Evolutionary conservation across 2,888 invertebrate genomes (phyloP), one percentile per base, ranked within the genome.

Genomic region (Coenonympha glycerion): DNA sequence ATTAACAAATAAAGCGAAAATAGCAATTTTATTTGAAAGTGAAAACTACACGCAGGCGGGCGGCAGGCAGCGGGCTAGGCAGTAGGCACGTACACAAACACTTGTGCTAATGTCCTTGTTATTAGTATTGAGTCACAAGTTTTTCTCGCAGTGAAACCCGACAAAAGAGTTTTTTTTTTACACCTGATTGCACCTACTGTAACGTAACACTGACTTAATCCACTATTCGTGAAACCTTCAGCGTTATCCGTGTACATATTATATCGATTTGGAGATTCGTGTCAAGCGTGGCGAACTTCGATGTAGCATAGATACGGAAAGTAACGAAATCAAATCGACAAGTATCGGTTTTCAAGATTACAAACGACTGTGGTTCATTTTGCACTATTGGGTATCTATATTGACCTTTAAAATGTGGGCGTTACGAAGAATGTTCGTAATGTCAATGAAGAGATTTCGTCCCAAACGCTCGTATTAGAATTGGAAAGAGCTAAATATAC

Each of bases 91-190:
- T 51, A 36, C 41, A 58, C 49, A 59, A 71, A 68, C 66, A 64
- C 66, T 65, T 64, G 65, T 65, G 59, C 55, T 58, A 45, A 53
- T 59, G 72, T 73, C 74, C 78, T 78, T 75, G 78, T 60, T 57
- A 63, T 58, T 53, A 48, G 60, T 70, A 70, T 73, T 71, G 66
- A 68, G 49, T 53, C 50, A 48, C 49, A 40, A 56, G 56, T 62
- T 63, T 60, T 61, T 59, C 47, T 64, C 39, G 44, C 57, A 66
- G 73, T 73, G 79, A 81, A 80, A 77, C 76, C 78, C 62, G 59
- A 74, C 74, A 76, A 73, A 66, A 63, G 61, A 59, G 59, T 39
- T 39, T 24, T 39, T 34, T 34, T 66, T 72, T 72, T 65, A 63
- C 62, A 63, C 61, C 62, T 59, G 68, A 68, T 67, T 66, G 63